phyloP scores from a whole-genome alignment of 2,113 vertebrate genomes.

The Tympanuchus pallidicinctus region DNA sequence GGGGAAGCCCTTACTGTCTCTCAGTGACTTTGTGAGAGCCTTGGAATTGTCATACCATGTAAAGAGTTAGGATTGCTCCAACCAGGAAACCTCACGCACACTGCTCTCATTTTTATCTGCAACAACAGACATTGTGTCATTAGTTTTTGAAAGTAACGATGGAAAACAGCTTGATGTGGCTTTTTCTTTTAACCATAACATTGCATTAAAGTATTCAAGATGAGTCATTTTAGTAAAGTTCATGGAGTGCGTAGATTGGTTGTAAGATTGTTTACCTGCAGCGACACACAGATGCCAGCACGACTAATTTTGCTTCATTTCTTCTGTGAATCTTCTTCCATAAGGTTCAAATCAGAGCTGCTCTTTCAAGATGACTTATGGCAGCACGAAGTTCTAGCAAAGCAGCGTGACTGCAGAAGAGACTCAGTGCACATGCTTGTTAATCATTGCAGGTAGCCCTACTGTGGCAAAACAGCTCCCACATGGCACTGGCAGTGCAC shows the following conservation, averaged over 20 bases:
- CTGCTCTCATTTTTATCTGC: not conserved
- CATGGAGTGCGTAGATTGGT: not conserved
- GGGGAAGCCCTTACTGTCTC: not conserved
- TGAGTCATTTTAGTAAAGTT: not conserved
- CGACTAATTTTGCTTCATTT: not conserved
- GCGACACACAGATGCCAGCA: not conserved
- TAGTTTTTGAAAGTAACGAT: slow-evolving; percentile 35
- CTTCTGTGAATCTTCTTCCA: not conserved
- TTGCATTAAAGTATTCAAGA: not conserved
- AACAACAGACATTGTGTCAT: slow-evolving; percentile 19
- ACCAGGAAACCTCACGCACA: not conserved
- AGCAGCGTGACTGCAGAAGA: not conserved
- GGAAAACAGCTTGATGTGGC: slow-evolving; percentile 1
- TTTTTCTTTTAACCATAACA: not conserved
- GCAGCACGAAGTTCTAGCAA: not conserved
- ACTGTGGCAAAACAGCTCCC: slow-evolving; percentile 39
- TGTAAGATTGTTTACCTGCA: slow-evolving; percentile 24
- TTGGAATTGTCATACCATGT: not conserved
- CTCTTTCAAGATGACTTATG: slow-evolving; percentile 26
- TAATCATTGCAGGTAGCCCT: slow-evolving; percentile 36
- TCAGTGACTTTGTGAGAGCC: not conserved
- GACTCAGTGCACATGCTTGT: not conserved
- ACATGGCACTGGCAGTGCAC: not conserved
- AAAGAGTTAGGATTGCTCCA: slow-evolving; percentile 25
- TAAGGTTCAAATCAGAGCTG: slow-evolving; percentile 27